Evolutionary conservation across 2,113 vertebrate species (phyloP).

Genomic region (Salvator merianae): DNA sequence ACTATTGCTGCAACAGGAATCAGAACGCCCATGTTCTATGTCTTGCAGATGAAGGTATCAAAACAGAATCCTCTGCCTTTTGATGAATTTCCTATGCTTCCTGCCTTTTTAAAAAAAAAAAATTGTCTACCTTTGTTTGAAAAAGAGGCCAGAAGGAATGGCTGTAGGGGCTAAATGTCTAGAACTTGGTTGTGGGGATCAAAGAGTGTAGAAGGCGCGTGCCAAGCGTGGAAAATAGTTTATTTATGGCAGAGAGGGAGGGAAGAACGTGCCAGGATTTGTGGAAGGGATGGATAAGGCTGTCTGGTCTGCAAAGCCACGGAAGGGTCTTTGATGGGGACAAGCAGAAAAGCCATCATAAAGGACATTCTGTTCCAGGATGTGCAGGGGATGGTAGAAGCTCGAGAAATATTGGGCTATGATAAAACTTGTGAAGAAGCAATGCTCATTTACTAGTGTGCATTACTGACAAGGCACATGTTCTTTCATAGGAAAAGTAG

Average conservation of each 20-base stretch:
- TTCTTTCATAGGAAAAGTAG: background rate
- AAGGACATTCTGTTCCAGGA: background rate
- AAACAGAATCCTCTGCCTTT: background rate
- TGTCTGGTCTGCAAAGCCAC: background rate
- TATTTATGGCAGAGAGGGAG: background rate
- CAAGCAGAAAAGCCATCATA: background rate
- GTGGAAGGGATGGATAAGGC: background rate
- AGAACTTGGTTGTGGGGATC: background rate
- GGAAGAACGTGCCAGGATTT: background rate
- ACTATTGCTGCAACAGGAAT: background rate
- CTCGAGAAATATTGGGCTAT: constrained; percentile 33
- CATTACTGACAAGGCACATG: background rate
- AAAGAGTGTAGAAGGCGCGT: background rate
- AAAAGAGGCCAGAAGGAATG: background rate
- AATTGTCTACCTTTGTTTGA: background rate
- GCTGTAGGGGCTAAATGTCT: background rate
- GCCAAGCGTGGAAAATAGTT: background rate
- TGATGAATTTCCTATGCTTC: background rate
- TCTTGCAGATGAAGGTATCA: background rate
- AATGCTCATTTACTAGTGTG: background rate
- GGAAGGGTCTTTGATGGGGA: background rate
- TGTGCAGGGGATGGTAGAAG: background rate
- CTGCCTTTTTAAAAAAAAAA: background rate
- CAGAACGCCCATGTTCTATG: background rate
- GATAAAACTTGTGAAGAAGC: background rate